A percentile compares a stretch with the other conserved stretches of the same genome.
Evolutionary conservation across 1,140 invertebrate genomes (phyloP).

Genomic region (Whitmania pigra): DNA sequence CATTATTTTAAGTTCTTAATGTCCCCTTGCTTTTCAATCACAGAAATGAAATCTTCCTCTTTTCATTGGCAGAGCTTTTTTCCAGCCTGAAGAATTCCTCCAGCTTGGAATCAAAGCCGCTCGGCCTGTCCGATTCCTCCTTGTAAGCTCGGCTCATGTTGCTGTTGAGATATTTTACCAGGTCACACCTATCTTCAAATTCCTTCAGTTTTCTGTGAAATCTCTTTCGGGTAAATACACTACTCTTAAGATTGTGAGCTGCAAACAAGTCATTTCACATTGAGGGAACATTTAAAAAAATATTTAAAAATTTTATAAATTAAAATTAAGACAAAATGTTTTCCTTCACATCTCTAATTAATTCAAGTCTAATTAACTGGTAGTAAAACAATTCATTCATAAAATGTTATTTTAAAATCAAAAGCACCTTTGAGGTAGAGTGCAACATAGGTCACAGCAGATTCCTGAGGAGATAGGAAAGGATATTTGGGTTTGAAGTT

Average conservation of each 20-base stretch:
- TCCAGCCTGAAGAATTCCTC: slow-evolving; percentile 37
- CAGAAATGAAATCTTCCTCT: too few relatives aligned
- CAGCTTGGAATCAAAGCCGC: slow-evolving; percentile 40
- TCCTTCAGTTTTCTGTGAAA: slow-evolving; percentile 41
- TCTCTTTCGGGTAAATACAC: slow-evolving; percentile 41
- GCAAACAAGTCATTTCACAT: slow-evolving; percentile 4
- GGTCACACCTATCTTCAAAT: slow-evolving; percentile 41
- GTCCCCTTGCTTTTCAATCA: too few relatives aligned
- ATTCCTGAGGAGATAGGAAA: slow-evolving; percentile 38
- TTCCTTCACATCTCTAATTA: too few relatives aligned
- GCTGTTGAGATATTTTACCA: slow-evolving; percentile 40
- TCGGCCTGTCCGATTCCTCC: slow-evolving; percentile 35
- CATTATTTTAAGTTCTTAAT: too few relatives aligned
- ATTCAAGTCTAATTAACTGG: too few relatives aligned
- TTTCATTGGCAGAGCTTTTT: neutral
- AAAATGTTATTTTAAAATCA: neutral
- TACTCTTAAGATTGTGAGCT: slow-evolving; percentile 43
- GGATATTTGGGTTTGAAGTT: slow-evolving; percentile 44
- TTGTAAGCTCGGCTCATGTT: slow-evolving; percentile 41
- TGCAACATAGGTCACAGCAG: slow-evolving; percentile 41
- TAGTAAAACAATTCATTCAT: neutral
- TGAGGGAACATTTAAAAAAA: too few relatives aligned
- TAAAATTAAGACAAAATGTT: too few relatives aligned
- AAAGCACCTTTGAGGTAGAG: slow-evolving; percentile 41
- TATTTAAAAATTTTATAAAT: too few relatives aligned